Percentiles rank a stretch among this genome's conserved stretches.
Conservation (phyloP, 2,888 invertebrate genomes). For the Archips crataeganus region DNA sequence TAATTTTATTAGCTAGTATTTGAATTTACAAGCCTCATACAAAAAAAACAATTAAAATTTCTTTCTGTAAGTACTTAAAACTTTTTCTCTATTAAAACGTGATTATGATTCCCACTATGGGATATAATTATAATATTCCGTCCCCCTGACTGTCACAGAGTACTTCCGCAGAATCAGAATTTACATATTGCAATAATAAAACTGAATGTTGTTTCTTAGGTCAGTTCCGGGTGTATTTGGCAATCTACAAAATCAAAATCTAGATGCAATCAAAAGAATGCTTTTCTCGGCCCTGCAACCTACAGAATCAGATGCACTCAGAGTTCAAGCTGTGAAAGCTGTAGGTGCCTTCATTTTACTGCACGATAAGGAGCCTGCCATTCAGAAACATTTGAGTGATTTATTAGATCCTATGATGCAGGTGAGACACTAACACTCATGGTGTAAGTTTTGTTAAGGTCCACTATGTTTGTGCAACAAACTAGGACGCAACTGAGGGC, state of each 20-base stretch:
- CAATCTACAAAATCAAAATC: conserved; percentile 95
- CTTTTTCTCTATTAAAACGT: too few species aligned
- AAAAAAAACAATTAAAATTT: background rate
- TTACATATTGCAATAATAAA: background rate
- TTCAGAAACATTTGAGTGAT: conserved; percentile 95
- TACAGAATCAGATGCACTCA: conserved; percentile 89
- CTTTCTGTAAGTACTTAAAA: background rate
- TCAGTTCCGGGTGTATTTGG: conserved; percentile 99
- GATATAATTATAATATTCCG: too few species aligned
- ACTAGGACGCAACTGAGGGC: too few species aligned
- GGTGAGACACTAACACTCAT: conserved; percentile 66
- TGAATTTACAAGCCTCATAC: conserved; percentile 17
- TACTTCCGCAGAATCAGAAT: too few species aligned
- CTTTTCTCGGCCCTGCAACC: conserved; percentile 92
- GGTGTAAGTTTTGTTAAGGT: too few species aligned
- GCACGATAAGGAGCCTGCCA: conserved; percentile 96
- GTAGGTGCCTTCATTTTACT: conserved; percentile 95
- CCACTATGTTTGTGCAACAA: too few species aligned
- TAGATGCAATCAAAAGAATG: conserved; percentile 98
- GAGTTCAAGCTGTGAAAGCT: conserved; percentile 93
- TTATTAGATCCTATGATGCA: conserved; percentile 92
- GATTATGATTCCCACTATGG: too few species aligned
- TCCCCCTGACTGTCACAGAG: too few species aligned
- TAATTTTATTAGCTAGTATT: conserved; percentile 18
- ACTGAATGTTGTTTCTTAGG: conserved; percentile 72